phyloP scores from a whole-genome alignment of 2,113 vertebrate genomes.

The Malurus cyaneus region DNA sequence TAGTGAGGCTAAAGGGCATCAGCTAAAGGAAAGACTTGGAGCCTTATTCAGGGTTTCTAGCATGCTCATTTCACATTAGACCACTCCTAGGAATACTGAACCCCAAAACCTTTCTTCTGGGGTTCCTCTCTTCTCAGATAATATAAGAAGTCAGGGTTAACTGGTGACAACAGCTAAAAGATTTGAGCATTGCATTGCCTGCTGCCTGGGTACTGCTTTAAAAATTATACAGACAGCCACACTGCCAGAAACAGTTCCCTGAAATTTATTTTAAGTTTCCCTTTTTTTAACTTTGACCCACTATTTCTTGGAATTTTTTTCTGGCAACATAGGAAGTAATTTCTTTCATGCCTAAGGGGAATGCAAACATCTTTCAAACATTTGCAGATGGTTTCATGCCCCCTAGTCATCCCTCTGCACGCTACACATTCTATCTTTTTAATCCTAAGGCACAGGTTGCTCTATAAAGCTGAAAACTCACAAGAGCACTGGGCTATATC shows the following conservation, averaged over 20 bases:
- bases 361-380: background rate
- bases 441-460: constrained; percentile 26
- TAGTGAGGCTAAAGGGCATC: background rate
- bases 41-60: background rate
- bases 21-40: background rate
- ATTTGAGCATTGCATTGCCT: background rate
- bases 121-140: background rate
- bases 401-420: constrained; percentile 11
- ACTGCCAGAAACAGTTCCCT: background rate
- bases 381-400: constrained; percentile 40
- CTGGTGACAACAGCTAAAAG: background rate
- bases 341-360: background rate
- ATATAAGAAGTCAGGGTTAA: background rate
- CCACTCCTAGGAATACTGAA: background rate
- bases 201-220: background rate
- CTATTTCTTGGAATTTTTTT: background rate
- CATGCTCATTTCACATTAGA: background rate
- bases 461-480: constrained; percentile 13
- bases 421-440: constrained; percentile 2
- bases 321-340: background rate
- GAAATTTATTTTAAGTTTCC: constrained; percentile 25
- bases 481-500: background rate
- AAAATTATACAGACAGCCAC: background rate
- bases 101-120: background rate
- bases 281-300: constrained; percentile 10